Conservation (phyloP, 2,113 vertebrate genomes). For the Cromileptes altivelis region DNA sequence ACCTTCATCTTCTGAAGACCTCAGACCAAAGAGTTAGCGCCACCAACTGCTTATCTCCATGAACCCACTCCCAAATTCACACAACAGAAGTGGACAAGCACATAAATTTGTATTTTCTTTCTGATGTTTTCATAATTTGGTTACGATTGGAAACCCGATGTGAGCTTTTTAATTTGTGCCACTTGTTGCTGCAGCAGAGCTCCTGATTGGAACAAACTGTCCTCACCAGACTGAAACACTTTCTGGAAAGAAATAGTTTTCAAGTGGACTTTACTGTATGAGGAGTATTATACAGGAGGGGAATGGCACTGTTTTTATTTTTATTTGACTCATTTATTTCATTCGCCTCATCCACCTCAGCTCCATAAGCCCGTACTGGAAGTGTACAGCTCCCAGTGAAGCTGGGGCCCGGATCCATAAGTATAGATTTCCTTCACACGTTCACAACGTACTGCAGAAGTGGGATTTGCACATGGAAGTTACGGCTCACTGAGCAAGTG, state of each 20-base stretch:
- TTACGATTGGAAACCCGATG: no score
- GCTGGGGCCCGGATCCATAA: background rate
- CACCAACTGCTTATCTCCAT: no score
- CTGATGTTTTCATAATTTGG: no score
- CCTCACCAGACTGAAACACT: background rate
- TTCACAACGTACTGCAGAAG: background rate
- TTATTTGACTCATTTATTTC: no score
- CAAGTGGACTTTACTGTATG: background rate
- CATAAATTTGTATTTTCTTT: no score
- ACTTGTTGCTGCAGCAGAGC: background rate
- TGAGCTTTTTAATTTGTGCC: no score
- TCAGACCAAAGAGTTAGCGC: no score
- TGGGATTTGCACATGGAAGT: constrained; percentile 7
- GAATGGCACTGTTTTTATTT: background rate
- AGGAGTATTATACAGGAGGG: background rate
- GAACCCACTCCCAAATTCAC: no score
- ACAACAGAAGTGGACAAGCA: no score
- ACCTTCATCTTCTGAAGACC: no score
- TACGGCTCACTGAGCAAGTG: background rate
- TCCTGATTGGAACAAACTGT: background rate
- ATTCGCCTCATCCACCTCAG: no score
- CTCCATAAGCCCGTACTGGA: no score
- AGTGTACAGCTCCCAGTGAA: background rate
- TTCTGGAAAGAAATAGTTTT: background rate
- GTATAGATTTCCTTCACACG: constrained; percentile 13